Base-by-base conservation (phyloP, 2,888 invertebrate species). In the Geotrupes spiniger region DNA sequence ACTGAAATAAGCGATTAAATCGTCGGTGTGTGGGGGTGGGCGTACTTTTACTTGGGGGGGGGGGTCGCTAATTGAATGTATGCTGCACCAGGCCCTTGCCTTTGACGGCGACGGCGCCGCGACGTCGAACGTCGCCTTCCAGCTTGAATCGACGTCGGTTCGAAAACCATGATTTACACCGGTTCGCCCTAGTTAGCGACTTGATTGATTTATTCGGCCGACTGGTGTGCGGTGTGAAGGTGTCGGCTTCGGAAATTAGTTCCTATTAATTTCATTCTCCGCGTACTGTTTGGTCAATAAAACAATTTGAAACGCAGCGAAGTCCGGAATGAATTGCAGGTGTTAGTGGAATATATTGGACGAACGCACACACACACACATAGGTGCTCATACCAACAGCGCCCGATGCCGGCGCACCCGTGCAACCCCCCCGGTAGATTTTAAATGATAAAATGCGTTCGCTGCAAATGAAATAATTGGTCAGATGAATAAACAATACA, bases 141-240 rank as follows among this genome's bases (percentile, higher is more conserved):
- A 46, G 44, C 46, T 36, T 36, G 17, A 36, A 25, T 33, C 49
- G 33, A 6, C 51, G 56, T 56, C 54, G 50, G 51, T 52, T 50
- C 45, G 21, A 46, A 50, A 50, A 54, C 54, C 56, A 51, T 51
- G 54, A 56, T 56, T 56, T 56, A 53, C 51, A 52, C 49, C 36
- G 50, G 45, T 52, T 49, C 48, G 36, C 46, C 45, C 54, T 52
- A 52, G 50, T 54, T 56, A 56, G 51, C 38, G 48, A 49, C 47
- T 44, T 49, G 53, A 51, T 54, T 56, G 56, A 54, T 56, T 56
- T 56, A 56, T 54, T 54, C 42, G 49, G 41, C 49, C 53, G 36
- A 51, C 47, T 50, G 53, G 36, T 46, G 44, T 46, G 27, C 42
- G 45, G 38, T 38, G 25, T 37, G 40, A 40, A 40, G 40, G 40